Evolutionary conservation across 30 jellyfish, hydroid and myxozoan species (phyloP), one percentile per base, ranked within the genome.

Genomic region (Clytia hemisphaerica): DNA sequence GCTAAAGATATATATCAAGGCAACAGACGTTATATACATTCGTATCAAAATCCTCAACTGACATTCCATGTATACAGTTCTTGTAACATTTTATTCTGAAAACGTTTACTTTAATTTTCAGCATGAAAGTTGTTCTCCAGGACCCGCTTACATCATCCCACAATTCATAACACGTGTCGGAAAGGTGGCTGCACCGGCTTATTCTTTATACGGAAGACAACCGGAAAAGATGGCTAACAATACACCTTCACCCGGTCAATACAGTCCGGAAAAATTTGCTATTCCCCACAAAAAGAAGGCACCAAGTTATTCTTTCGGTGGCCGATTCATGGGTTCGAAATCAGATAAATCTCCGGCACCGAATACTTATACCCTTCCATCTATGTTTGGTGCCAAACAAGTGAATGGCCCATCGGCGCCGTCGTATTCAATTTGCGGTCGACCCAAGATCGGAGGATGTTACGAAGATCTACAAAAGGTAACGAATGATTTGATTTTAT

Each of bases 401-500:
- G 44, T 49, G 16, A 94, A 61, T 16, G 63, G 80, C 33, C 71
- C 58, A 15, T 85, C 96, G 6, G 94, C 96, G 10, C 93, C 96
- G 2, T 85, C 96, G 55, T 80, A 78, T 48, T 85, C 96, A n/a
- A 37, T 85, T 45, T 70, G 77, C 22, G 83, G 96, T 12, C 45
- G 96, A 37, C 96, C 91, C 4, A 54, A 45, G 30, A 72, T 85
- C 14, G 96, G 96, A n/a, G 90, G 85, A 7, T 85, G 79, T 67
- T 67, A 45, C 24, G 96, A 75, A 65, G 96, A 85, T 45, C 70
- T 79, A 28, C 94, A 85, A 62, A 77, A 85, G 93, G 96, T 85
- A 16, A 3, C 4, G 7, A n/a, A 21, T 62, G 0, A 5, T 62
- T 62, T 35, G n/a, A n/a, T n/a, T n/a, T n/a, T n/a, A n/a, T n/a